These are phyloP conservation scores for Eurystomus glaucurus DNA, from an alignment of 2,797 vertebrate genomes.

Conservation along the genomic window DNA sequence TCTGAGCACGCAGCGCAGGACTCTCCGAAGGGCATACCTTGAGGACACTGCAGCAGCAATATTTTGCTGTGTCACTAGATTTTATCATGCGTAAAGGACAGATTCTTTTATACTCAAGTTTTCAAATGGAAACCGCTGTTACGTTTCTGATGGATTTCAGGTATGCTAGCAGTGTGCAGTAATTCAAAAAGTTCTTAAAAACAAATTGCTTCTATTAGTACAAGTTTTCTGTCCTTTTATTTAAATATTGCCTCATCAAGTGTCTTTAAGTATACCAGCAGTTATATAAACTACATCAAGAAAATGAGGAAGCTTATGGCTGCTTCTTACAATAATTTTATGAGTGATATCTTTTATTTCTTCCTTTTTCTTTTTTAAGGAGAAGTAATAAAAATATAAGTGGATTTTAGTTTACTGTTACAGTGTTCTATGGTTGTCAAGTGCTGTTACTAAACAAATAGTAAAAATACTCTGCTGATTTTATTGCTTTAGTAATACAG, in stretches of 20 bases:
- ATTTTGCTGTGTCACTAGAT: slow-evolving; percentile 76
- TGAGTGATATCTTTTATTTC: neutral
- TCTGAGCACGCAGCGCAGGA: slow-evolving; percentile 25
- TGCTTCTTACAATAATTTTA: neutral
- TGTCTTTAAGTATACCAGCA: neutral
- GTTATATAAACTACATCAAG: neutral
- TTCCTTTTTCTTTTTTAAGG: neutral
- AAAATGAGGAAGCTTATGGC: neutral
- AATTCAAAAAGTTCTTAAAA: neutral
- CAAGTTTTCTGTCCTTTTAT: neutral
- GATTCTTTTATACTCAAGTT: neutral
- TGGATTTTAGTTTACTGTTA: slow-evolving; percentile 42
- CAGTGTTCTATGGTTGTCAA: neutral
- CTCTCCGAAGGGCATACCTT: slow-evolving; percentile 56
- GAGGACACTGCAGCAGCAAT: slow-evolving; percentile 74
- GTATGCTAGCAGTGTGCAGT: neutral
- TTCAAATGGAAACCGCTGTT: neutral
- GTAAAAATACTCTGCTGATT: slow-evolving; percentile 39
- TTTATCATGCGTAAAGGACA: slow-evolving; percentile 70
- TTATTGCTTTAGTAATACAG: slow-evolving; percentile 31
- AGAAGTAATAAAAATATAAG: slow-evolving; percentile 30
- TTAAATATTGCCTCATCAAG: neutral
- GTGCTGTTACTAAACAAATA: slow-evolving; percentile 41
- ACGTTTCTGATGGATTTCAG: neutral
- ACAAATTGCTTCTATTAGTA: neutral